Base-by-base conservation (phyloP, 2,888 invertebrate species). In the Nomada fabriciana region DNA sequence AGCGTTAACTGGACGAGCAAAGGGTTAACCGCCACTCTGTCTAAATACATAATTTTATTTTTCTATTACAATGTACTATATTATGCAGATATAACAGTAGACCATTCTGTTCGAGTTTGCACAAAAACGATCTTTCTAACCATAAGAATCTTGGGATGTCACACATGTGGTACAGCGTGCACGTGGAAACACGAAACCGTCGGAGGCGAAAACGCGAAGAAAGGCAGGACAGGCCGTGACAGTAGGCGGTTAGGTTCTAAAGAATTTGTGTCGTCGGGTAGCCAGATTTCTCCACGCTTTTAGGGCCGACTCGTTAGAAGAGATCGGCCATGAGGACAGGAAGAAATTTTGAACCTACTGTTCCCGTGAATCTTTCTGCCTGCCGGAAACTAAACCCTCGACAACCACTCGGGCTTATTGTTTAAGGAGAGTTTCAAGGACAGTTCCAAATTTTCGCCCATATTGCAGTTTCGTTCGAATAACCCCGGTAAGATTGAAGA, bases 191-290 rank as follows among this genome's bases (percentile, higher is more conserved):
- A 71, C 64, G 83, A 86, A 78, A 83, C 83, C 76, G 76, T 13
- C 82, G 77, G 72, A 74, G 71, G 60, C 76, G 82, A 80, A 86
- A 74, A 80, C 75, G 69, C 78, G 85, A 85, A 59, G 74, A 86
- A 84, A 85, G 76, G 75, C 71, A 67, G 61, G 81, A 83, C 76
- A 71, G 82, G 80, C 65, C 36, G 36, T 84, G 85, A 86, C 85
- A 81, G 85, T 79, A 64, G 83, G 77, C 81, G 85, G 64, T 67
- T 73, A 42, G 64, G 57, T 76, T 71, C 64, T 59, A 55, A 61
- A 64, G 61, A 77, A 80, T 60, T 47, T 57, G 71, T 77, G 60
- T 61, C 75, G 73, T 63, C 61, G 63, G 55, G 29, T 43, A 64
- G 73, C 77, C 64, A 72, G 61, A 82, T 70, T 83, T 82, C 78